Evolutionary conservation across 2,113 vertebrate genomes (phyloP), one percentile per base, ranked within the genome.

Genomic region (Pteruthius melanotis): DNA sequence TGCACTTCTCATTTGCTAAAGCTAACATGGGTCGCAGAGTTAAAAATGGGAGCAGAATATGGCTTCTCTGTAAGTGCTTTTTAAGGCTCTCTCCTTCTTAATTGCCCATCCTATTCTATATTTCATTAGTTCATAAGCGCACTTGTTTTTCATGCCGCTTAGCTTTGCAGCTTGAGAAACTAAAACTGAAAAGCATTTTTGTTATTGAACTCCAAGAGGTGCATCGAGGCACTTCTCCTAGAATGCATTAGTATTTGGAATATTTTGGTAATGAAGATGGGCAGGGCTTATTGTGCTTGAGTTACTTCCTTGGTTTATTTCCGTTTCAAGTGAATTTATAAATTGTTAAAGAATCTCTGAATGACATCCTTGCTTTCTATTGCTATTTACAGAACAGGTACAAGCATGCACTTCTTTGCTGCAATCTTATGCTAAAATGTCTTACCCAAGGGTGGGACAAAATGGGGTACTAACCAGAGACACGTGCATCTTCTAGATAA

Each of bases 41-140:
- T 83, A 92, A 94, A 94, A 95, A 60, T 31, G 15, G 52, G 75
- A 95, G 40, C 6, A 68, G 75, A 92, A 68, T 20, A 81, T 22
- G 45, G 20, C 15, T 83, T 49, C 28, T 63, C 63, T 54, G 4
- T 33, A 82, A 75, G 72, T 82, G 64, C 60, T 82, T 93, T 77
- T 50, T 70, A 92, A 90, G 72, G 22, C 56, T 77, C 45, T 60
- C 47, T 56, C 68, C 52, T 77, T 87, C 82, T 88, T 90, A 94
- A 90, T 92, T 89, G 64, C 52, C 21, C 22, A 57, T 33, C 13
- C 56, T 82, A 27, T 53, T 89, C 39, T 90, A 47, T 52, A 88
- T 87, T 90, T 90, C 76, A 78, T 90, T 90, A 90, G 59, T 68
- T 80, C 72, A 88, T 82, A 94, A 94, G 79, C 45, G 66, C 87